Conservation (phyloP, 2,113 vertebrate genomes). For the Lontra canadensis region DNA sequence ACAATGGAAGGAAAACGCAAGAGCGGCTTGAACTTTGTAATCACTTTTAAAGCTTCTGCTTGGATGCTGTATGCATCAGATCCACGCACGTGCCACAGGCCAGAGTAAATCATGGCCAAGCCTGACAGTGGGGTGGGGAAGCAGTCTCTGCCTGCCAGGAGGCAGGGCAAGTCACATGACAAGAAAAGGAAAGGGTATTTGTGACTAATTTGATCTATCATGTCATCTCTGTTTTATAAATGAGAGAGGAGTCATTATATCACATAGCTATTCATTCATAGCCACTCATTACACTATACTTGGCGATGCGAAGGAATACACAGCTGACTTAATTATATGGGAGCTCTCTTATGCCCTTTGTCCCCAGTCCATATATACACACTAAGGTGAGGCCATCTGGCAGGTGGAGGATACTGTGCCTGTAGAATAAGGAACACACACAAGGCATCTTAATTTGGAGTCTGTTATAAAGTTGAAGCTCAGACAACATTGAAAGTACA, state of each 20-base stretch:
- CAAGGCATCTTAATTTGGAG: neutral
- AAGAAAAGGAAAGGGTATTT: neutral
- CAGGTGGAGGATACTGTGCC: neutral
- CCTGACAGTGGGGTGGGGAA: neutral
- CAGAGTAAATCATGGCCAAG: neutral
- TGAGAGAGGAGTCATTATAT: neutral
- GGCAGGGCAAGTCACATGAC: neutral
- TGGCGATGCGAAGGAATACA: neutral
- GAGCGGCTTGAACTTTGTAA: neutral
- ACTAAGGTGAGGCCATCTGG: neutral
- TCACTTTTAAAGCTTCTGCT: neutral
- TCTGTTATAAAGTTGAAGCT: neutral
- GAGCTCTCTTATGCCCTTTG: neutral
- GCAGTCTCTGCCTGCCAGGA: neutral
- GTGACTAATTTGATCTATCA: neutral
- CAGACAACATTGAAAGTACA: neutral
- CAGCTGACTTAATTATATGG: neutral
- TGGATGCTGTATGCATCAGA: neutral
- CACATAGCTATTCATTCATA: neutral
- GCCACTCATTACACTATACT: neutral
- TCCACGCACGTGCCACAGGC: neutral
- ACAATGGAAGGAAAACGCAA: neutral
- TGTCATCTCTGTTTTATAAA: neutral
- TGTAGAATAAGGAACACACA: neutral
- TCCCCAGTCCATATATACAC: neutral